Evolutionary conservation across 2,113 vertebrate species (phyloP).

Genomic region (Miniopterus natalensis): DNA sequence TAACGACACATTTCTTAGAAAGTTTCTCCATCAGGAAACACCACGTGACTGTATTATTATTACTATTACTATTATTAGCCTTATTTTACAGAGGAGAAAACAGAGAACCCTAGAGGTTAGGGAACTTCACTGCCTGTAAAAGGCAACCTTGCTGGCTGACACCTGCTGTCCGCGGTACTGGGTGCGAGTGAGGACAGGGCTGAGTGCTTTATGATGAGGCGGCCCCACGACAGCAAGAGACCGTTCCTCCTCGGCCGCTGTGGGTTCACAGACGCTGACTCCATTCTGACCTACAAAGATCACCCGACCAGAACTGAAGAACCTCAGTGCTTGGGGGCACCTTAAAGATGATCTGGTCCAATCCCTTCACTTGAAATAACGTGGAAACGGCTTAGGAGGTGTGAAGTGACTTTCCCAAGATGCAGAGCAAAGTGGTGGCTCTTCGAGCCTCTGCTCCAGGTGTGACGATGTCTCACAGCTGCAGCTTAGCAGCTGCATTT

Average conservation of each 20-base stretch:
- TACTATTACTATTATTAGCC: neutral
- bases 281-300: neutral
- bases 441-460: neutral
- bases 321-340: neutral
- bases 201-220: no score
- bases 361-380: neutral
- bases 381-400: neutral
- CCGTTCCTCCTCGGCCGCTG: neutral
- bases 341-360: neutral
- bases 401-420: neutral
- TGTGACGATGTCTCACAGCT: neutral
- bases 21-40: neutral
- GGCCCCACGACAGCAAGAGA: no score
- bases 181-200: neutral
- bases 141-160: neutral
- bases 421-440: neutral
- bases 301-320: neutral
- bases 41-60: neutral
- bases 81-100: neutral
- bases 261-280: neutral
- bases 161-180: fast-evolving
- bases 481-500: no score
- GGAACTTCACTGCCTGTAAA: neutral
- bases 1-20: neutral
- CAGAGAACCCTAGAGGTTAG: neutral